phyloP scores from a whole-genome alignment of 2,113 vertebrate genomes.

The Notechis scutatus region DNA sequence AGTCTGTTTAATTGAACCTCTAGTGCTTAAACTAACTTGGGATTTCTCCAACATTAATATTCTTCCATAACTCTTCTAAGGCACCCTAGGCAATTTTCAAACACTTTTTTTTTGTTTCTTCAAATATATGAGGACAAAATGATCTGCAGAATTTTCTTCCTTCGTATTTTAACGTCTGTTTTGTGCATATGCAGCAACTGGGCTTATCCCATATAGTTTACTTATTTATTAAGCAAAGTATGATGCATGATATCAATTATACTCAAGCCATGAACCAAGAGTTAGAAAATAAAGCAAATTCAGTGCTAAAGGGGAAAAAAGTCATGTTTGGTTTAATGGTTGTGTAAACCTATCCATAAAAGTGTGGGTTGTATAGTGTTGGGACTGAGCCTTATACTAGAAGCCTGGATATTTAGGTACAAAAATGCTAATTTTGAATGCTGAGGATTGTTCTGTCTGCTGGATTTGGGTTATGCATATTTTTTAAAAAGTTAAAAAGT shows the following conservation, averaged over 20 bases:
- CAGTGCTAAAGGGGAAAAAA: background rate
- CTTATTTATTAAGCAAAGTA: background rate
- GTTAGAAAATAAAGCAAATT: background rate
- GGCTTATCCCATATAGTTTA: background rate
- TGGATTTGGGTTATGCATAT: slow-evolving; percentile 9
- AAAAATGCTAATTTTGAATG: background rate
- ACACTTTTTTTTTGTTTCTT: background rate
- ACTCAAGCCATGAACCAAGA: background rate
- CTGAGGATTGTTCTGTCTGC: background rate
- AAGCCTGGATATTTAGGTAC: background rate
- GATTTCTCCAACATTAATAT: background rate
- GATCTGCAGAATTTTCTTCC: background rate
- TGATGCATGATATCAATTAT: background rate
- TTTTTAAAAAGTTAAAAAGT: slow-evolving; percentile 40
- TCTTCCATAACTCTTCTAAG: background rate
- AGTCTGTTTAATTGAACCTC: background rate
- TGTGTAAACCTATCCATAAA: background rate
- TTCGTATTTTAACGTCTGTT: background rate
- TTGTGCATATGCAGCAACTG: background rate
- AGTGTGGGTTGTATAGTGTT: background rate
- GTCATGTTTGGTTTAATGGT: background rate
- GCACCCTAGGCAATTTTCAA: background rate
- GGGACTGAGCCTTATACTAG: background rate
- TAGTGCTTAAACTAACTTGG: background rate
- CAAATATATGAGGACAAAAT: background rate